These are phyloP conservation scores for Oryzias sinensis DNA, from an alignment of 2,797 vertebrate genomes.

Conservation along the genomic window DNA sequence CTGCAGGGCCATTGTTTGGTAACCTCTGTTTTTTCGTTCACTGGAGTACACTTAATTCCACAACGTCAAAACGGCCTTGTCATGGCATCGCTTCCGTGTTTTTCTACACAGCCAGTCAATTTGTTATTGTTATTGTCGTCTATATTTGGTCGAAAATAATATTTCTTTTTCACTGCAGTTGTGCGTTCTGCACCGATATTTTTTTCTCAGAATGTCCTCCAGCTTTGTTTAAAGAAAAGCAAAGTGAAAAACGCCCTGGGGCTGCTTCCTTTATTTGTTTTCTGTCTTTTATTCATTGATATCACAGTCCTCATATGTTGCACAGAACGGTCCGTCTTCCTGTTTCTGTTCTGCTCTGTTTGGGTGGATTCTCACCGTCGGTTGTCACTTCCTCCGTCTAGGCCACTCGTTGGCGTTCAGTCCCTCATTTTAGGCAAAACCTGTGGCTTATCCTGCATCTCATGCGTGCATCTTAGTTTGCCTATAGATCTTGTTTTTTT, in stretches of 20 bases:
- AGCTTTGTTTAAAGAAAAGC: conserved; percentile 18
- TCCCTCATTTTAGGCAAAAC: neutral
- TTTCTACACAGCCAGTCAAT: too few species aligned
- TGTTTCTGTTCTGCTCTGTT: conserved; percentile 44
- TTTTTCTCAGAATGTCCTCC: neutral
- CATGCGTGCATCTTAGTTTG: neutral
- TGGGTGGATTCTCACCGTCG: conserved; percentile 16
- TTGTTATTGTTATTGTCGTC: neutral
- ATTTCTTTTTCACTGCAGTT: neutral
- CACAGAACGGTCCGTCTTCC: conserved; percentile 56
- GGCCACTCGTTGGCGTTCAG: conserved; percentile 10
- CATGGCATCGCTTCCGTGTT: too few species aligned
- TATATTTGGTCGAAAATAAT: neutral
- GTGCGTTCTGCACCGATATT: neutral
- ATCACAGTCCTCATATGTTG: conserved; percentile 29
- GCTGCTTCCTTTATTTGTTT: conserved; percentile 65
- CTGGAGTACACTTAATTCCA: conserved; percentile 30
- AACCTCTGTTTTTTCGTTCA: neutral
- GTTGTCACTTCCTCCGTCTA: conserved; percentile 60
- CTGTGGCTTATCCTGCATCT: neutral
- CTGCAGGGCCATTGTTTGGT: too few species aligned
- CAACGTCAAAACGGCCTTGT: conserved; percentile 41
- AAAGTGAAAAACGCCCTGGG: conserved; percentile 26
- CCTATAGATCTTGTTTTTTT: too few species aligned
- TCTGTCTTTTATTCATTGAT: conserved; percentile 48